Percentiles rank a stretch among this genome's conserved stretches.
Evolutionary conservation across 2,888 invertebrate species (phyloP).

Genomic region (Helobdella robusta): DNA sequence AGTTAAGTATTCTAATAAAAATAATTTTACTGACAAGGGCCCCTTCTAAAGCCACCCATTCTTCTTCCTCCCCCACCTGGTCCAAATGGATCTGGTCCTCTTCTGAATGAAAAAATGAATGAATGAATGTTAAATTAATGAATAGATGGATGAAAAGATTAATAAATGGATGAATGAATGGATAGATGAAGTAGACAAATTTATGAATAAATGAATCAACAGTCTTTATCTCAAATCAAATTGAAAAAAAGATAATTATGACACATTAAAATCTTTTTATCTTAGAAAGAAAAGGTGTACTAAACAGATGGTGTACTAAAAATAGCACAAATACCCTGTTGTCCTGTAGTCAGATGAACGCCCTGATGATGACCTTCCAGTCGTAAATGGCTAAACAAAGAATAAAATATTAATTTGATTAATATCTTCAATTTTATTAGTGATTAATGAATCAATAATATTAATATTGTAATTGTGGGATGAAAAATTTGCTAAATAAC

Average conservation of each 20-base stretch:
- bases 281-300: no score
- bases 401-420: neutral
- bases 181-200: neutral
- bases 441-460: no score
- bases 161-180: no score
- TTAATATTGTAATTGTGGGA: neutral
- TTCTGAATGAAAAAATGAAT: no score
- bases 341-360: neutral
- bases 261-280: conserved; percentile 3
- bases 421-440: no score
- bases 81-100: conserved; percentile 29
- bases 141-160: neutral
- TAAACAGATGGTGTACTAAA: no score
- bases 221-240: neutral
- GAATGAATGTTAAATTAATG: neutral
- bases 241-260: neutral
- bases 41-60: conserved; percentile 44
- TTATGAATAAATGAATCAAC: neutral
- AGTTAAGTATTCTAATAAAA: neutral
- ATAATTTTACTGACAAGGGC: conserved; percentile 25
- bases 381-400: conserved; percentile 6
- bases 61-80: conserved; percentile 37
- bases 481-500: neutral
- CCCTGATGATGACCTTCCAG: conserved; percentile 7
- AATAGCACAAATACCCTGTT: no score